Evolutionary conservation across 2,113 vertebrate species (phyloP), one percentile per base, ranked within the genome.

Genomic region (Nerophis ophidion): DNA sequence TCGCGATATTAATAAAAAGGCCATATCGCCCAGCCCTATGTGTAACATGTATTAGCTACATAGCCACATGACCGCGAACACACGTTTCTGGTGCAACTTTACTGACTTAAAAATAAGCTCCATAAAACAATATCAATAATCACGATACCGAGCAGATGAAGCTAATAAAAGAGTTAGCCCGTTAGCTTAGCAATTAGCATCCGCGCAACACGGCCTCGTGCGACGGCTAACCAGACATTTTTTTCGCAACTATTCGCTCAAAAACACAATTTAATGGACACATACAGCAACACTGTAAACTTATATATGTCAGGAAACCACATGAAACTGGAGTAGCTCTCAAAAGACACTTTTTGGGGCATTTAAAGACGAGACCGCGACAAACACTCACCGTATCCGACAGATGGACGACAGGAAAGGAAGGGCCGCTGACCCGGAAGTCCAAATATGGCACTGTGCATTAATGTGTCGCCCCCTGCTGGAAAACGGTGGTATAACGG

Each of bases 321-420:
- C 2, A 0, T 0, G 54, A 49, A 64, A 2, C 0, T 0, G 15
- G 1, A 0, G 1, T 36, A 4, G 0, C 7, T 1, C 0, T 0
- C 0, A 1, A 10, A 1, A 26, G 0, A 36, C 2, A 0, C 0
- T 0, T 0, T 68, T 77, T 69, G n/a, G 26, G 0, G 6, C 8
- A 8, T n/a, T 81, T 56, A 1, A 7, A 11, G 1, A 49, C 15
- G 47, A 68, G 76, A 68, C 72, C 50, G 15, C 16, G 19, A n/a
- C 4, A 35, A 15, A 57, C 0, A 76, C 86, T 1, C 33, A 88
- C 86, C 84, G 70, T 72, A 2, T 14, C 6, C 45, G 58, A 76
- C 61, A 58, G 76, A 84, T 77, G 84, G 84, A 84, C 66, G 83
- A 84, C 81, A 66, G 78, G 80, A 88, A 86, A 86, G 84, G 34